A percentile compares a stretch with the other conserved stretches of the same genome.
These are phyloP conservation scores for Zophobas morio DNA, from an alignment of 1,140 invertebrate genomes.

Conservation along the genomic window DNA sequence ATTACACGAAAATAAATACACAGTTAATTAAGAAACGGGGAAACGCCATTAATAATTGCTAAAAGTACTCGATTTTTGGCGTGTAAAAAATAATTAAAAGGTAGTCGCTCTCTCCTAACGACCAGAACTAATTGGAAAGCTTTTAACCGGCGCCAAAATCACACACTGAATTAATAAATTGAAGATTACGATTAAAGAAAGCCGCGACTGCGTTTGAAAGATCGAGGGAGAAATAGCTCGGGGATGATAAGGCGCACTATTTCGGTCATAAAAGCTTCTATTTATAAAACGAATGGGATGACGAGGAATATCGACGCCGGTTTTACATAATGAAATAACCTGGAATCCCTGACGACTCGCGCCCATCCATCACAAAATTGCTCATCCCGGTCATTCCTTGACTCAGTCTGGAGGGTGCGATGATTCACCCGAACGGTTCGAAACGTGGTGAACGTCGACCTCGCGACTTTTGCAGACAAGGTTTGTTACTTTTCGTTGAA, in stretches of 20 bases:
- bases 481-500: conserved; percentile 1
- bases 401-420: conserved; percentile 6
- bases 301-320: conserved; percentile 17
- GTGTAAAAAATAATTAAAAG: conserved; percentile 25
- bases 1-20: conserved; percentile 11
- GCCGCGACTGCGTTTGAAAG: not conserved
- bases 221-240: conserved; percentile 5
- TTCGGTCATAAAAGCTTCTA: conserved; percentile 31
- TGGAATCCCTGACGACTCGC: not conserved
- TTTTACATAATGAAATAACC: conserved; percentile 17
- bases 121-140: conserved; percentile 20
- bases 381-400: not conserved
- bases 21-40: too few species aligned
- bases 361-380: not conserved
- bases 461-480: conserved; percentile 16
- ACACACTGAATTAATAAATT: not conserved
- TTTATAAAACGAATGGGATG: conserved; percentile 26
- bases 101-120: conserved; percentile 27
- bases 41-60: not conserved
- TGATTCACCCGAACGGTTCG: conserved; percentile 10
- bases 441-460: conserved; percentile 20
- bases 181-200: not conserved
- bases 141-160: conserved; percentile 12
- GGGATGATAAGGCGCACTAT: conserved; percentile 33
- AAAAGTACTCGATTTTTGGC: conserved; percentile 16